Percentiles rank a stretch among this genome's conserved stretches.
Conservation (phyloP, 1,140 invertebrate genomes). For the Neodiprion pinetum region DNA sequence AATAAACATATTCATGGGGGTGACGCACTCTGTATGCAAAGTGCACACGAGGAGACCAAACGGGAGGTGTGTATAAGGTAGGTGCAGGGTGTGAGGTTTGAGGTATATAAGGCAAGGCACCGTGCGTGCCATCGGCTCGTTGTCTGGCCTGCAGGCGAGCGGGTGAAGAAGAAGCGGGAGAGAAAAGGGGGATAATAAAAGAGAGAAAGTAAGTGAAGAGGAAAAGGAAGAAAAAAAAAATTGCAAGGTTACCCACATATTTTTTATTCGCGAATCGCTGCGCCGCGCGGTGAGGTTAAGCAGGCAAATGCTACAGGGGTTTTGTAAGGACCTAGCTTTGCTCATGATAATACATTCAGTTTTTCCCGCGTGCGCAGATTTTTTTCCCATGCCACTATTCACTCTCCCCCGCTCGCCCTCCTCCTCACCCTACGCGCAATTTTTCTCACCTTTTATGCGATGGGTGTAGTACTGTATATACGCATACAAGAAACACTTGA, state of each 20-base stretch:
- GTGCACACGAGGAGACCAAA: constrained; percentile 29
- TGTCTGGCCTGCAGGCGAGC: no score
- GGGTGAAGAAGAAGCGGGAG: background rate
- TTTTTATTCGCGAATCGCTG: constrained; percentile 33
- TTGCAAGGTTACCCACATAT: constrained; percentile 49
- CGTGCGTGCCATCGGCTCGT: no score
- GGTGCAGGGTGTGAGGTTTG: background rate
- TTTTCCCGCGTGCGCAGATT: background rate
- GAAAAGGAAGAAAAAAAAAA: constrained; percentile 43
- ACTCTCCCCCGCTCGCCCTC: background rate
- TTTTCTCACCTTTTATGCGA: constrained; percentile 1
- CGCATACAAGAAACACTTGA: background rate
- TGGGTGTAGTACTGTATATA: background rate
- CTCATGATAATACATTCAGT: constrained; percentile 18
- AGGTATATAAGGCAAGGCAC: background rate
- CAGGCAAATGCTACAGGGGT: background rate
- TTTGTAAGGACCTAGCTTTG: constrained; percentile 11
- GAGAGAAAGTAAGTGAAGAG: constrained; percentile 25
- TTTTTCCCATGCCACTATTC: background rate
- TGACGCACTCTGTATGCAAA: constrained; percentile 43
- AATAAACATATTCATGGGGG: constrained; percentile 46
- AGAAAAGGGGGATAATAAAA: background rate
- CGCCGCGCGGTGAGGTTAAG: constrained; percentile 1
- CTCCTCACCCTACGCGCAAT: background rate
- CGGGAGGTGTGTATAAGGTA: background rate